Evolutionary conservation across 2,888 invertebrate genomes (phyloP).

Genomic region (Neria commutata): DNA sequence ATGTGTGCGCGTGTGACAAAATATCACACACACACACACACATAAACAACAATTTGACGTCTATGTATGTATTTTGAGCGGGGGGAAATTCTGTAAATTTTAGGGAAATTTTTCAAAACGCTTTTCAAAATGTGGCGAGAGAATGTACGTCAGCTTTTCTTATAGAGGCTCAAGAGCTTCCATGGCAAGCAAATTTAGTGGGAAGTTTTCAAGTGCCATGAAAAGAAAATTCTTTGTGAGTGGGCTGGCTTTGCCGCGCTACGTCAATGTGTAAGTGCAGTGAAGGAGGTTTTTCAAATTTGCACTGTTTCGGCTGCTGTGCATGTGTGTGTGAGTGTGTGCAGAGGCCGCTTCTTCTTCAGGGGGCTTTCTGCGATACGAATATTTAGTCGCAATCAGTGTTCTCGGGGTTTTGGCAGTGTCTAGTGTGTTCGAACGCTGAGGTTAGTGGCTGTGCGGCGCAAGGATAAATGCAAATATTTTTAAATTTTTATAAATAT

Average conservation of each 20-base stretch:
- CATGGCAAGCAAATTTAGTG: conserved; percentile 35
- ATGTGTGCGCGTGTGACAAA: not conserved
- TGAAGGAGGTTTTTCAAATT: too few relatives aligned
- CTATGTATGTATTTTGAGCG: not conserved
- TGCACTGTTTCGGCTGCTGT: too few relatives aligned
- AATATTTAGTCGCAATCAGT: conserved; percentile 61
- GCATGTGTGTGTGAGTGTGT: conserved; percentile 20
- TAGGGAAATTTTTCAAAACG: conserved; percentile 5
- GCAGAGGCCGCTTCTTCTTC: conserved; percentile 37
- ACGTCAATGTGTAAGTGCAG: conserved; percentile 36
- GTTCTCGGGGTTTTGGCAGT: conserved; percentile 64
- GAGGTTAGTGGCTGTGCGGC: conserved; percentile 58
- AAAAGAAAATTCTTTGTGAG: conserved; percentile 39
- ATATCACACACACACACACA: not conserved
- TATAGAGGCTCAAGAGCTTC: conserved; percentile 13
- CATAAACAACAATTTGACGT: not conserved
- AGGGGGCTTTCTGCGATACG: conserved; percentile 58
- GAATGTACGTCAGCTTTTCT: too few relatives aligned
- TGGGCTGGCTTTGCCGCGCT: too few relatives aligned
- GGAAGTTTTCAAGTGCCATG: conserved; percentile 47
- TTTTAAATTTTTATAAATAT: conserved; percentile 6
- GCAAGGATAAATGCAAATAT: conserved; percentile 3
- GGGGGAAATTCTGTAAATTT: conserved; percentile 11
- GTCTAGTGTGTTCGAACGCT: conserved; percentile 64
- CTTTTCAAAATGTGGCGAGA: not conserved